Evolutionary conservation across 2,113 vertebrate species (phyloP).

Genomic region (Chlorocebus sabaeus): DNA sequence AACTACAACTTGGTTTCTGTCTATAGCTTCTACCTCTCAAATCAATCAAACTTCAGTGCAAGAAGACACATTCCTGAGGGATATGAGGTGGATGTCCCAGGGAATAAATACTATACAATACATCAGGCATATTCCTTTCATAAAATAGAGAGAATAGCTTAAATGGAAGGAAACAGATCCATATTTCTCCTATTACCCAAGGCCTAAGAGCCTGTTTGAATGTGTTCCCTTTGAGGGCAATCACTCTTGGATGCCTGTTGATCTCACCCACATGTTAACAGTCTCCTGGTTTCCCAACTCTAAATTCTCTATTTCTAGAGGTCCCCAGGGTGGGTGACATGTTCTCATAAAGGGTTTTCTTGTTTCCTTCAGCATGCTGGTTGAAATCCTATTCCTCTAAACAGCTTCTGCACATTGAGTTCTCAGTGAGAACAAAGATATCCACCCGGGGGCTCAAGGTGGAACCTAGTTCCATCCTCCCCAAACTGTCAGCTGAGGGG

Average conservation of each 20-base stretch:
- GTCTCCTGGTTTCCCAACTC: background rate
- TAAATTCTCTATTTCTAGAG: background rate
- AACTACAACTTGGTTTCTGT: constrained; percentile 37
- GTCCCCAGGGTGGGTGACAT: accelerated
- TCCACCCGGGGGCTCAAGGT: accelerated
- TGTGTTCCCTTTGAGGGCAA: background rate
- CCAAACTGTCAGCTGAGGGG: background rate
- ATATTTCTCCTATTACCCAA: background rate
- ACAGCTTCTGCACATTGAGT: background rate
- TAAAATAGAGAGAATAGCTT: background rate
- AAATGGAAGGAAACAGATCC: background rate
- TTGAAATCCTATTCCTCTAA: background rate
- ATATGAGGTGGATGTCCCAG: background rate
- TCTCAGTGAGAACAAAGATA: background rate
- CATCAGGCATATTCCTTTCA: background rate
- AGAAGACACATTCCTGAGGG: constrained; percentile 25
- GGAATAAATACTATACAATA: background rate
- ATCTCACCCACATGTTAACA: background rate
- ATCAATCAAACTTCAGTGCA: background rate
- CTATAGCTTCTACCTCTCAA: constrained; percentile 19
- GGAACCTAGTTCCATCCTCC: background rate
- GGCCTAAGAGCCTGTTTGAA: background rate
- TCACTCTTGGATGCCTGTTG: background rate
- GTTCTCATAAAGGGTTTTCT: background rate
- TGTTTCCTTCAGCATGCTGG: background rate